Conservation (phyloP, 2,888 invertebrate genomes). For the Diadegma fenestrale region DNA sequence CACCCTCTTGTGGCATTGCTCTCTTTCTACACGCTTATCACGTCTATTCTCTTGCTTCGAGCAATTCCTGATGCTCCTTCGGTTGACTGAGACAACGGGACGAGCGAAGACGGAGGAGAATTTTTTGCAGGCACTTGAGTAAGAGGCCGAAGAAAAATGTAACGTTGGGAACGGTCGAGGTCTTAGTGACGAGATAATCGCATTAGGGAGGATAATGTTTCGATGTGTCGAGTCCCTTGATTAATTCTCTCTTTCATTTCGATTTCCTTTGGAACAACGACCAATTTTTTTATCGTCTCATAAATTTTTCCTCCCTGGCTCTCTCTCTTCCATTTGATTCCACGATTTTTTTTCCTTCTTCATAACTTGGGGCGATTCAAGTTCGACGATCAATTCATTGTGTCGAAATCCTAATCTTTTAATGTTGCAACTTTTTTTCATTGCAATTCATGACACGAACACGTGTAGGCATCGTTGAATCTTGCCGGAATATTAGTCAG, state of each 20-base stretch:
- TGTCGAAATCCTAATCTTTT: not conserved
- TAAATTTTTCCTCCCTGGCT: not conserved
- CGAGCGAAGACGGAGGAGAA: not conserved
- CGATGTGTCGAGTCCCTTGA: constrained; percentile 61
- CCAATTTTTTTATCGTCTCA: constrained; percentile 4
- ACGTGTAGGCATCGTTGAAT: constrained; percentile 17
- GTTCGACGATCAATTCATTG: not conserved
- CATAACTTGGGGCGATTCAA: not conserved
- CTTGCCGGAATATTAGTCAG: not conserved
- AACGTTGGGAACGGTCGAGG: constrained; percentile 44
- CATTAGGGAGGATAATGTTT: constrained; percentile 66
- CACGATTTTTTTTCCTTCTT: not conserved
- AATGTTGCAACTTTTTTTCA: not conserved
- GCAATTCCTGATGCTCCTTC: constrained; percentile 40
- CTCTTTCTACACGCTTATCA: constrained; percentile 5
- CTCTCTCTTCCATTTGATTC: constrained; percentile 6
- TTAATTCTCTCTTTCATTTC: constrained; percentile 60
- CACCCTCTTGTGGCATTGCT: constrained; percentile 30
- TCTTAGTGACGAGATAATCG: constrained; percentile 58
- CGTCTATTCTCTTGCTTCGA: constrained; percentile 3
- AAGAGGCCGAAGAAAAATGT: constrained; percentile 41
- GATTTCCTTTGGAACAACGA: constrained; percentile 42
- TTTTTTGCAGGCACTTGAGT: constrained; percentile 49
- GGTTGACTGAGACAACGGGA: constrained; percentile 16
- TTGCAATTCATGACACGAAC: constrained; percentile 4